Percentiles rank a stretch among this genome's conserved stretches.
phyloP scores from a whole-genome alignment of 2,888 invertebrate genomes.

The Drosophila prostipennis region DNA sequence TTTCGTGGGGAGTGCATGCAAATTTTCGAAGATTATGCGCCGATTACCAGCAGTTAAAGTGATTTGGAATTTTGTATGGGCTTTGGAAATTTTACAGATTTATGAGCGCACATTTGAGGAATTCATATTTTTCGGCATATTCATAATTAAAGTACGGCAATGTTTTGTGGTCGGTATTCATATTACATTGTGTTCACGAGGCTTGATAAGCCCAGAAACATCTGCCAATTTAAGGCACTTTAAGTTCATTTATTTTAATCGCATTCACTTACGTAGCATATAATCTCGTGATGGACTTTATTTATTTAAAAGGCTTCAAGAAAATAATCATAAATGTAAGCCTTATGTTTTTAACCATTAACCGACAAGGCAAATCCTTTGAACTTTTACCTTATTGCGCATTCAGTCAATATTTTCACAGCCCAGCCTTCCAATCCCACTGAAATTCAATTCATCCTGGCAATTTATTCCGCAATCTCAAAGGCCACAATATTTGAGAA shows the following conservation, averaged over 20 bases:
- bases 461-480: constrained; percentile 7
- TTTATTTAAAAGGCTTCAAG: constrained; percentile 4
- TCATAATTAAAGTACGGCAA: constrained; percentile 12
- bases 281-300: background rate
- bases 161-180: background rate
- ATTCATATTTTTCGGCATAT: constrained; percentile 15
- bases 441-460: constrained; percentile 24
- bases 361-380: constrained; percentile 14
- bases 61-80: constrained; percentile 44
- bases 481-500: constrained; percentile 7
- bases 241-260: constrained; percentile 16
- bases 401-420: constrained; percentile 28
- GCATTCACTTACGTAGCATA: background rate
- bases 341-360: constrained; percentile 2
- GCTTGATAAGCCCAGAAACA: constrained; percentile 2
- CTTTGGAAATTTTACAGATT: constrained; percentile 32
- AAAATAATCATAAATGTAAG: constrained; percentile 5
- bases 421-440: constrained; percentile 1
- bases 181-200: constrained; percentile 1
- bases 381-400: constrained; percentile 22
- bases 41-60: constrained; percentile 81
- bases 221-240: constrained; percentile 11
- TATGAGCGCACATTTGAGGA: constrained; percentile 23
- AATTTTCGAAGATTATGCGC: constrained; percentile 81
- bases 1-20: constrained; percentile 75